Base-by-base conservation (phyloP, 2,797 vertebrate genomes). In the Cyclura pinguis region DNA sequence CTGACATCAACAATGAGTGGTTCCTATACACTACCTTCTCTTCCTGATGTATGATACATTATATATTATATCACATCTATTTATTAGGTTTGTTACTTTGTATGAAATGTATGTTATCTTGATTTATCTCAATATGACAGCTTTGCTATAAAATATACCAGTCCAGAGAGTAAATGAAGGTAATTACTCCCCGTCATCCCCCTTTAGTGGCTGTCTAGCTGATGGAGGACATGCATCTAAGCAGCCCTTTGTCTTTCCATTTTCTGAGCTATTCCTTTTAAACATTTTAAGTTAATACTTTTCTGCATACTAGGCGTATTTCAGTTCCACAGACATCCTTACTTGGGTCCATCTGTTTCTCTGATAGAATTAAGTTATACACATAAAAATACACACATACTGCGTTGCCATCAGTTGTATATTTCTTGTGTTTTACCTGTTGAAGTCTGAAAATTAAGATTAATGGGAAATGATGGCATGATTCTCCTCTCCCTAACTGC, bases 21-120 rank as follows among this genome's bases (percentile, higher is more conserved):
- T 22, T 96, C 97, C 89, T 98, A 97, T 32, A 97, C 97, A 86
- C 97, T 98, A 6, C 98, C 98, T 35, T 97, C 97, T 93, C 96
- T 98, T 91, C 98, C 98, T 91, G 97, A 98, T 96, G 97, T 98
- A 96, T 97, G 97, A 95, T 85, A 85, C 89, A 1, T 55, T 42
- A 0, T 82, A 35, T 85, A 93, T 78, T 27, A 64, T 90, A 42
- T 62, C 80, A 84, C 3, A 5, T 4, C 7, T 91, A 87, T 89
- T 69, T 29, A 89, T 24, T 47, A 82, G 84, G 29, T 32, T 52
- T 83, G 42, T 77, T 90, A 62, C 42, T n/a, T 42, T n/a, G 84
- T 92, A 52, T 13, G 83, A 52, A 67, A 57, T 72, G 24, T 12
- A 22, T 18, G 5, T 92, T 92, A 7, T 13, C 10, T 52, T 84